Base-by-base conservation (phyloP, 1,140 invertebrate genomes). In the Bicyclus anynana region DNA sequence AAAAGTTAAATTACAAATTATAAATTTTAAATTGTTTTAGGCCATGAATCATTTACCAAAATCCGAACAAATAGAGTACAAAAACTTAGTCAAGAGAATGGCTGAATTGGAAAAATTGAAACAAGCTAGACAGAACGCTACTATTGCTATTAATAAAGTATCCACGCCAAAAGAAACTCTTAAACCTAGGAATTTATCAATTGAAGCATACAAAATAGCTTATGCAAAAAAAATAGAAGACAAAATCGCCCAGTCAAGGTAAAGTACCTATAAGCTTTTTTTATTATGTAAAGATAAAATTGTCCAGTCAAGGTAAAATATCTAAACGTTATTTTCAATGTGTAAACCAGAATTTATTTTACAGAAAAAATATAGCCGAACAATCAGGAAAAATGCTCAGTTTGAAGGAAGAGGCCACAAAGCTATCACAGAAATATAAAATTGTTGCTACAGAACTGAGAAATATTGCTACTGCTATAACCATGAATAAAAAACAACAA, bases 51-150 rank as follows among this genome's bases (percentile, higher is more conserved):
- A 88, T 79, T 81, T 89, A 64, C 87, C 87, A 12, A 84, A 83
- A 61, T 82, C 82, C 12, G 84, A 87, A 62, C 86, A 87, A 66
- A 78, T 87, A 59, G 88, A 90, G 60, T 90, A 90, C 56, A 86
- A 74, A 54, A 80, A 82, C 55, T 67, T 90, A 52, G 82, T 90
- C 2, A 89, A 82, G 65, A 80, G 84, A 69, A 89, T 90, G 84
- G 80, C 80, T 16, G 87, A 90, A 62, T 65, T 89, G 48, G 88
- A 89, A 62, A 89, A 84, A 67, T 74, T 88, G 17, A 89, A 87
- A 63, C 72, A 80, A 44, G 65, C 73, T 5, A 70, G 85, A 51
- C 83, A 87, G 59, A 50, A 65, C 35, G 51, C 64, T 37, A 50
- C 79, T 14, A 65, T 47, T 52, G 52, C 79, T 14, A 65, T 47